Conservation (phyloP, 2,888 invertebrate genomes). For the Lycocerus yunnanus region DNA sequence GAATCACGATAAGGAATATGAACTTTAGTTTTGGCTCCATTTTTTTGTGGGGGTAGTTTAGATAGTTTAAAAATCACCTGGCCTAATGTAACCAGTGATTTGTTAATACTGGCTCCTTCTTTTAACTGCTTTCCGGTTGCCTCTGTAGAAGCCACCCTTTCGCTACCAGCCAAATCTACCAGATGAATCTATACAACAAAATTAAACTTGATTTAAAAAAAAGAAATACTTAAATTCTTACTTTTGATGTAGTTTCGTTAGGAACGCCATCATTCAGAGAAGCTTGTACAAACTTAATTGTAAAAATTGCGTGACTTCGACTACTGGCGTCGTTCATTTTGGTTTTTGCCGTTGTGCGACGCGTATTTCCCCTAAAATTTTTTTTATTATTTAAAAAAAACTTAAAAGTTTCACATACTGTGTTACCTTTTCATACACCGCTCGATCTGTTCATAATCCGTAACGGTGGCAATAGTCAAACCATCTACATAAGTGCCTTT, state of each 20-base stretch:
- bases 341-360: slow-evolving; percentile 85
- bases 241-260: slow-evolving; percentile 87
- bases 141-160: slow-evolving; percentile 86
- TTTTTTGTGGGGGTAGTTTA: slow-evolving; percentile 59
- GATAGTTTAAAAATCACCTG: slow-evolving; percentile 87
- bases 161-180: slow-evolving; percentile 89
- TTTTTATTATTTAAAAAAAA: neutral
- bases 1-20: slow-evolving; percentile 90
- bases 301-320: slow-evolving; percentile 90
- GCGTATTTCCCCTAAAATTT: slow-evolving; percentile 76
- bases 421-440: slow-evolving; percentile 58
- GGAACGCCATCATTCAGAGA: slow-evolving; percentile 86
- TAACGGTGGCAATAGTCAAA: slow-evolving; percentile 81
- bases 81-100: slow-evolving; percentile 85
- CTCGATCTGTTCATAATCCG: slow-evolving; percentile 85
- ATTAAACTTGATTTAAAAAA: neutral
- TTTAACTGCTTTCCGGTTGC: slow-evolving; percentile 89
- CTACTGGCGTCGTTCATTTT: slow-evolving; percentile 93
- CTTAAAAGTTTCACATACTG: neutral
- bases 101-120: slow-evolving; percentile 90
- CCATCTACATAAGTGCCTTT: slow-evolving; percentile 85
- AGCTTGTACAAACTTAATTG: slow-evolving; percentile 87
- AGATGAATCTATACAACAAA: slow-evolving; percentile 66
- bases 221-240: too few relatives aligned
- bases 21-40: slow-evolving; percentile 52